Evolutionary conservation across 2,797 vertebrate species (phyloP).

Genomic region (Nyctibius grandis): DNA sequence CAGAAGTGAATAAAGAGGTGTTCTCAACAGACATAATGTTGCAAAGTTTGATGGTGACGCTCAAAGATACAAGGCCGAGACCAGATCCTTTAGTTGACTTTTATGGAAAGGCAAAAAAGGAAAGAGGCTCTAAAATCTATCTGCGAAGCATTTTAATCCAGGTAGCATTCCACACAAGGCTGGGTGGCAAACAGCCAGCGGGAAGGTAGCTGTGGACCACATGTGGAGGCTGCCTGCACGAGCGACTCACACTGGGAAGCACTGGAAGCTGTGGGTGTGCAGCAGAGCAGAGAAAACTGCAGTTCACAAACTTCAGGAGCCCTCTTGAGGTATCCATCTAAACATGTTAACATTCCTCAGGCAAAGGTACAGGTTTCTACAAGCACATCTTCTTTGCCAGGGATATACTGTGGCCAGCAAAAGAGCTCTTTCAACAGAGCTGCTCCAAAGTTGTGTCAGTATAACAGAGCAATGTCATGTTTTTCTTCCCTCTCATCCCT

Average conservation of each 20-base stretch:
- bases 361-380: not conserved
- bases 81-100: not conserved
- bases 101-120: not conserved
- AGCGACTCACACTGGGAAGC: fast-evolving
- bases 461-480: not conserved
- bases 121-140: not conserved
- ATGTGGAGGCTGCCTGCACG: not conserved
- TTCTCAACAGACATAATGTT: not conserved
- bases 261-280: not conserved
- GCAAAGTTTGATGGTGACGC: not conserved
- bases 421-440: not conserved
- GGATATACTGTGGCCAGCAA: not conserved
- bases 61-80: not conserved
- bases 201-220: not conserved
- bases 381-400: not conserved
- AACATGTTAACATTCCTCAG: not conserved
- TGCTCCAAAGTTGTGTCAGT: not conserved
- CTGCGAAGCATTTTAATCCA: not conserved
- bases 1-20: not conserved
- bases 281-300: not conserved
- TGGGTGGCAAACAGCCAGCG: not conserved
- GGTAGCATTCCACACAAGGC: not conserved
- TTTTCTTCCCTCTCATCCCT: not conserved
- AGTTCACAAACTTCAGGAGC: not conserved
- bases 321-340: not conserved